phyloP scores from a whole-genome alignment of 1,140 invertebrate genomes.

The Ylistrum balloti region DNA sequence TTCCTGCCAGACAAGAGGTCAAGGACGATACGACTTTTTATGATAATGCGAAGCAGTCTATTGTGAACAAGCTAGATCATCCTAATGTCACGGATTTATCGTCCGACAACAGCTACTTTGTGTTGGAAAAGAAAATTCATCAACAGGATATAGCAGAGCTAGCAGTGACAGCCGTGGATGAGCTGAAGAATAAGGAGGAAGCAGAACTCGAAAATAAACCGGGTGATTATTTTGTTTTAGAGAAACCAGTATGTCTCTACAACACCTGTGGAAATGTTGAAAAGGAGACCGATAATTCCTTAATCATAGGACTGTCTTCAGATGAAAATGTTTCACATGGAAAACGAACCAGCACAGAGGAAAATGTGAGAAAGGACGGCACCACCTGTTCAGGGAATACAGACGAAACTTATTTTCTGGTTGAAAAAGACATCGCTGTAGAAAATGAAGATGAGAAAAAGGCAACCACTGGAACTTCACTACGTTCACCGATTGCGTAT shows the following conservation, averaged over 20 bases:
- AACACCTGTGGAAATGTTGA: neutral
- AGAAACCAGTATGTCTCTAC: neutral
- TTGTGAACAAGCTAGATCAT: neutral
- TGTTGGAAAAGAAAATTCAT: neutral
- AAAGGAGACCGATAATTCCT: neutral
- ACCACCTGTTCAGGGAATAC: neutral
- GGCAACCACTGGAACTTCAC: neutral
- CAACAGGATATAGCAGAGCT: neutral
- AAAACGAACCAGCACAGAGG: no score
- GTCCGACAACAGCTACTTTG: neutral
- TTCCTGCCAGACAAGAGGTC: neutral
- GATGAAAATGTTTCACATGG: neutral
- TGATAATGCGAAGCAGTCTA: neutral
- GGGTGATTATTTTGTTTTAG: neutral
- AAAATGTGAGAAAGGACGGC: neutral
- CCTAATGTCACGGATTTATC: neutral
- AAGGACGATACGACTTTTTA: neutral
- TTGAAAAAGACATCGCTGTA: neutral
- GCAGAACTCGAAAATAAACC: neutral
- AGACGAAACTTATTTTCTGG: neutral
- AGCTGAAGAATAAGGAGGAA: neutral
- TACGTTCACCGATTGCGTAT: neutral
- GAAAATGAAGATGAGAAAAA: neutral
- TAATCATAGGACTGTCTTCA: neutral
- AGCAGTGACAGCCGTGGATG: neutral